Evolutionary conservation across 1,140 invertebrate species (phyloP), one percentile per base, ranked within the genome.

Genomic region (Catajapyx aquilonaris): DNA sequence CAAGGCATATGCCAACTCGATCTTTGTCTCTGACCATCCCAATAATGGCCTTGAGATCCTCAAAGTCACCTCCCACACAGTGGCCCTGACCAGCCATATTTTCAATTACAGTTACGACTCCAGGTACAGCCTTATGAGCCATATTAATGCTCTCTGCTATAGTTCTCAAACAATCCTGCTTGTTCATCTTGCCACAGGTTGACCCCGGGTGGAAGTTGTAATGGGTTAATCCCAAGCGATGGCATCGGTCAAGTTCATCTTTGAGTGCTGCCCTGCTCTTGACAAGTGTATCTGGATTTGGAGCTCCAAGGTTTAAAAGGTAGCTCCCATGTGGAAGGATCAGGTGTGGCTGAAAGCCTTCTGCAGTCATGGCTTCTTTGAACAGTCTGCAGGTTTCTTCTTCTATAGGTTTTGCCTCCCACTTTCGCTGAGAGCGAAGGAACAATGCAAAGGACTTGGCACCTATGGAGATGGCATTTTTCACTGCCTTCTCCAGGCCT

Each of bases 131-230:
- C 2, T 41, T 31, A 41, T 60, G 57, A 20, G 55, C 61, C 25
- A 48, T 42, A 43, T 67, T 62, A 34, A 67, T 59, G 40, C 54
- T 59, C 20, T 62, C 60, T 3, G 60, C 61, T 37, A 67, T 59
- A 5, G n/a, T 31, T 50, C 18, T 51, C 41, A 7, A 68, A 48
- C 43, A 58, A 57, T 37, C 64, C 49, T 20, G 59, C 54, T 2
- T 47, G 42, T 11, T 52, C 53, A 40, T 54, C 42, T n/a, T n/a
- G 2, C 60, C 60, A 44, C 53, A 53, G n/a, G 59, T 55, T 11
- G 64, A 67, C 5, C 61, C 64, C 39, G 64, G 64, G 46, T 67
- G 64, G 35, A 67, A 63, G 41, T 66, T 68, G 45, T 55, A 65
- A n/a, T 60, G 46, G 17, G 44, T 48, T 9, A 68, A 53, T 13